These are phyloP conservation scores for Hypomesus transpacificus DNA, from an alignment of 2,113 vertebrate species.

Conservation along the genomic window DNA sequence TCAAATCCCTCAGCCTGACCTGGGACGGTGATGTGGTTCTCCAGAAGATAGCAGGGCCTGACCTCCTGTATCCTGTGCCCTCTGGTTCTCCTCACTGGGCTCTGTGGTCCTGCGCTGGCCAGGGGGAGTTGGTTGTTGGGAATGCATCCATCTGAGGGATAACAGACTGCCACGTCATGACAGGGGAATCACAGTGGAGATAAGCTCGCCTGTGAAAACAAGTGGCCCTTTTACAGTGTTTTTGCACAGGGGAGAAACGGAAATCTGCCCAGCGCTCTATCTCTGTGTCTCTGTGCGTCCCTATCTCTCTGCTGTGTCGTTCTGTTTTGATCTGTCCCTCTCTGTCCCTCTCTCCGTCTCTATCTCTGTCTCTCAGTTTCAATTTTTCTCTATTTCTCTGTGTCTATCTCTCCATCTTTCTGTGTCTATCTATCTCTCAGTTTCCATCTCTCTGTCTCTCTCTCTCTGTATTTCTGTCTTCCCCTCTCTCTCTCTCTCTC, in stretches of 20 bases:
- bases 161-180: constrained; percentile 31
- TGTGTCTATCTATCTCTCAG: no score
- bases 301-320: constrained; percentile 1
- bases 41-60: constrained; percentile 37
- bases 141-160: constrained; percentile 43
- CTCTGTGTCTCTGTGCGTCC: neutral
- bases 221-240: constrained; percentile 33
- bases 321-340: constrained; percentile 2
- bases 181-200: constrained; percentile 37
- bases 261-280: constrained; percentile 16
- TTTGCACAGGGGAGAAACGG: constrained; percentile 38
- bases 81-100: neutral
- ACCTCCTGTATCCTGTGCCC: neutral
- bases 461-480: no score
- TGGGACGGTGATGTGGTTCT: constrained; percentile 23
- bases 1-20: constrained; percentile 30
- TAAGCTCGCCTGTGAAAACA: constrained; percentile 53
- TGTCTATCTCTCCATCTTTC: neutral
- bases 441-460: constrained; percentile 4
- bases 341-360: neutral
- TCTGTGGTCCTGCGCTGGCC: neutral
- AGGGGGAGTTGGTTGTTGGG: constrained; percentile 45
- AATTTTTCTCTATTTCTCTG: neutral
- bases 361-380: constrained; percentile 26
- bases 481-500: no score